Evolutionary conservation across 2,797 vertebrate genomes (phyloP), one percentile per base, ranked within the genome.

Genomic region (Pipistrellus pipistrellus): DNA sequence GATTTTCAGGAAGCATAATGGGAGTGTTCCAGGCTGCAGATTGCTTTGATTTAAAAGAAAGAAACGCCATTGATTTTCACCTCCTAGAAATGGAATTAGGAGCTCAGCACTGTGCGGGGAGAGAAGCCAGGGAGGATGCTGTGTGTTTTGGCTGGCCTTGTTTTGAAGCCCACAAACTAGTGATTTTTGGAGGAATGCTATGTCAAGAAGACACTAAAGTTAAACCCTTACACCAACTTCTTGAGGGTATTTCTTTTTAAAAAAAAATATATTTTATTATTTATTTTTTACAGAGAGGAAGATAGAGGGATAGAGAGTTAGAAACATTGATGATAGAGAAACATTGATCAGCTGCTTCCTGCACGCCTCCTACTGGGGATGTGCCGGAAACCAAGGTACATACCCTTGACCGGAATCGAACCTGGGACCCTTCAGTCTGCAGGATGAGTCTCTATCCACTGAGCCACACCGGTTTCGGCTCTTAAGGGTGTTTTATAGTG

Each of bases 41-140:
- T 95, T 85, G 90, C 94, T 95, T 96, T 97, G 91, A 94, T 95
- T 95, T 59, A 73, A 86, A 73, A 95, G 94, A 85, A 64, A 75
- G 76, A 82, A 90, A 88, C 20, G 25, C 32, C 86, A 95, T 90
- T 93, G 94, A 71, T 88, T 96, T 97, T 91, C 21, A 82, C 85
- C 62, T 84, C 90, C 66, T 95, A 35, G 84, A 93, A 94, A 87
- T 88, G 83, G 94, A 94, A 88, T 90, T 64, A 93, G 85, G 20
- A 85, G 48, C 71, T 59, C 66, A 85, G 71, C 88, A 84, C 53
- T 41, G 41, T 80, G 17, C 32, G 6, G 8, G 18, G 62, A 66
- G 94, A 92, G 25, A 27, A 82, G 25, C 25, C 66, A 38, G 13
- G 48, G 27, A 89, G 66, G 59, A 57, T 51, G 81, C 44, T 84